Evolutionary conservation across 2,888 invertebrate genomes (phyloP), one percentile per base, ranked within the genome.

Genomic region (Maniola hyperantus): DNA sequence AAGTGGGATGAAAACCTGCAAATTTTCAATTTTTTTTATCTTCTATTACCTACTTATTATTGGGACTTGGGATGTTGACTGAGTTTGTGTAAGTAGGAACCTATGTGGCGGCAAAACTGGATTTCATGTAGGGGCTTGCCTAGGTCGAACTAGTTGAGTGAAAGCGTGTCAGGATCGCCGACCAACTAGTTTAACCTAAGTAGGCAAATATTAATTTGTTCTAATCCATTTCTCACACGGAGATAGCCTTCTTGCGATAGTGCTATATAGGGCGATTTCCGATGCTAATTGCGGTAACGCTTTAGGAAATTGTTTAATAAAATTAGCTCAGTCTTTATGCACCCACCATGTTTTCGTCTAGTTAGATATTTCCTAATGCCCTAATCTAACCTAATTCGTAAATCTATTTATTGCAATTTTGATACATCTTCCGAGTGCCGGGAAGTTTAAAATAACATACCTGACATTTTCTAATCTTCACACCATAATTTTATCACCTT

Each of bases 381-480:
- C 8, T 8, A 39, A 10, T 11, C 39, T 39, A 11, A 11, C 39
- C 11, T 11, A 11, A 11, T 39, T 39, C 11, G 10, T 4, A 39
- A 39, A 39, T 39, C 1, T 26, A 26, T 26, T 4, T 26, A 26
- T 26, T 11, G 13, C 13, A 13, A 13, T 46, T 46, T 7, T 7
- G 4, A 46, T 7, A 15, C 15, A 7, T 15, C 5, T 46, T 6
- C 11, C 13, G 5, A 18, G 44, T 46, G 7, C 11, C 13, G 5
- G 44, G 44, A 44, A 2, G 10, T 39, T 34, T 50, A 50, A 13
- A 18, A 11, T 6, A 2, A 7, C 15, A 61, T 15, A 36, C 53
- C 62, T 53, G 62, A 62, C 62, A 62, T 62, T 62, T 53, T 53
- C 36, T 42, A 62, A 36, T 18, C n/a, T 39, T 61, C n/a, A 39